phyloP scores from a whole-genome alignment of 1,140 invertebrate species.

The Camponotus pennsylvanicus region DNA sequence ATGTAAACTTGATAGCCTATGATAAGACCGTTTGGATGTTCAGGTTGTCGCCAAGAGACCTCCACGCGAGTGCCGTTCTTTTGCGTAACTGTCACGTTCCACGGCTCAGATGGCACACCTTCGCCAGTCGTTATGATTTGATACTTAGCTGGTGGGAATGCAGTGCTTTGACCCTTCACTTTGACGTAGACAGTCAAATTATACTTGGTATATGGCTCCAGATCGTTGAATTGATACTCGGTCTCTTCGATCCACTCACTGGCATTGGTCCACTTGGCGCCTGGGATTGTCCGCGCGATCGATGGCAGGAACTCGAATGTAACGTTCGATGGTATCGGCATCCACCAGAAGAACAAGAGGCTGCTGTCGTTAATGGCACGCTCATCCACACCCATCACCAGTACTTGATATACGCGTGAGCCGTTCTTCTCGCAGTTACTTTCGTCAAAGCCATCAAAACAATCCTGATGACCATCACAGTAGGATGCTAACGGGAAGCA shows the following conservation, averaged over 20 bases:
- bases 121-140: conserved; percentile 88
- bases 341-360: conserved; percentile 88
- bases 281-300: conserved; percentile 80
- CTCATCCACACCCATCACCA: conserved; percentile 86
- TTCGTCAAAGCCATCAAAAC: conserved; percentile 92
- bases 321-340: conserved; percentile 79
- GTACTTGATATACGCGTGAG: conserved; percentile 86
- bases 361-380: conserved; percentile 85
- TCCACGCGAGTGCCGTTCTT: conserved; percentile 88
- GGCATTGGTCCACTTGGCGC: conserved; percentile 87
- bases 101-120: conserved; percentile 89
- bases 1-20: conserved; percentile 89
- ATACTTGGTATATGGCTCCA: conserved; percentile 91
- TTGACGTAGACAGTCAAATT: conserved; percentile 92
- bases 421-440: conserved; percentile 87
- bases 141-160: conserved; percentile 89
- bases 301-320: conserved; percentile 89
- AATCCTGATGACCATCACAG: conserved; percentile 91
- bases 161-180: conserved; percentile 83
- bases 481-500: conserved; percentile 87
- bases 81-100: conserved; percentile 89
- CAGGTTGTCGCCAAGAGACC: conserved; percentile 90
- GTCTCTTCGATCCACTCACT: conserved; percentile 86
- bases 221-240: conserved; percentile 88
- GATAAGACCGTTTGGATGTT: conserved; percentile 88